These are phyloP conservation scores for Sarcophaga rosellei DNA, from an alignment of 2,888 invertebrate genomes.

Conservation along the genomic window DNA sequence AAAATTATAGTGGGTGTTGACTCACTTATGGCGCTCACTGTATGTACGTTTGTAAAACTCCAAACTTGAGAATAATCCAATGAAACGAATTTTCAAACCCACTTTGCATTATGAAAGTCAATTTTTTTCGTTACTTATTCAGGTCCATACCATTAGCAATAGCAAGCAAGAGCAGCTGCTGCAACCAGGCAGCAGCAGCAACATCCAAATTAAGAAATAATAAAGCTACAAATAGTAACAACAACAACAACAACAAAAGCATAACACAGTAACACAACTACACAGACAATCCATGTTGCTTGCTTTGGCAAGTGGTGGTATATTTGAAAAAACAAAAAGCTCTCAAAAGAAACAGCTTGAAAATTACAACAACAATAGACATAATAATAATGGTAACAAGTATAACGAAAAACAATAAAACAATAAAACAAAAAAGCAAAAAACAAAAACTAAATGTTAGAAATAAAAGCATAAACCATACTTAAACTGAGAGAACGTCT, in stretches of 20 bases:
- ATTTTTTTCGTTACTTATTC: background rate
- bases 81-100: constrained; percentile 62
- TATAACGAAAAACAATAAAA: background rate
- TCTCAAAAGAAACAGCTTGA: background rate
- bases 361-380: constrained; percentile 22
- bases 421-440: background rate
- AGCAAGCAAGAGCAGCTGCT: constrained; percentile 15
- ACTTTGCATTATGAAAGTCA: constrained; percentile 59
- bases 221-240: constrained; percentile 4
- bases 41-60: background rate
- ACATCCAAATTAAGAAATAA: constrained; percentile 46
- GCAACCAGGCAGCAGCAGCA: background rate
- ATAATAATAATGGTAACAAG: constrained; percentile 40
- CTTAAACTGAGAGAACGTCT: constrained; percentile 8
- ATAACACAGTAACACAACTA: background rate
- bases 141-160: constrained; percentile 11
- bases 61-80: constrained; percentile 62
- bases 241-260: constrained; percentile 17
- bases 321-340: background rate
- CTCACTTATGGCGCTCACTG: too few relatives aligned
- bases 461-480: constrained; percentile 42
- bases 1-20: too few relatives aligned
- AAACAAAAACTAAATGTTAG: constrained; percentile 12
- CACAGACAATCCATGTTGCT: background rate
- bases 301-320: background rate